Base-by-base conservation (phyloP, 2,113 vertebrate species). In the Limnothrissa miodon region DNA sequence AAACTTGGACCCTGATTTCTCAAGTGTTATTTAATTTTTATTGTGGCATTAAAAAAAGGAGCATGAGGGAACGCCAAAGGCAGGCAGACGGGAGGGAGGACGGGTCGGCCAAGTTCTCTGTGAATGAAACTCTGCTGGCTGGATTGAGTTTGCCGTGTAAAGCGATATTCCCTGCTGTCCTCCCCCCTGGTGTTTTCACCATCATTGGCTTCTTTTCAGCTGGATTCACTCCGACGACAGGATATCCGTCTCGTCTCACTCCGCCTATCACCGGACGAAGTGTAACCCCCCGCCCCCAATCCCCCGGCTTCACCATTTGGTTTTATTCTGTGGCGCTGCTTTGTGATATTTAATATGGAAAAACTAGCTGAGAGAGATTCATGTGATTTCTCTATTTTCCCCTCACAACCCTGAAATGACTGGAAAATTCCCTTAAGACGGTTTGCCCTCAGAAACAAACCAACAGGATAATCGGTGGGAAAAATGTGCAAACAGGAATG, bases 11-110 rank as follows among this genome's bases (percentile, higher is more conserved):
- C 79, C 80, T 83, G 84, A 83, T 83, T 82, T 70, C 45, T 82
- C 81, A 70, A 86, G 62, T 83, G 86, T 83, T 84, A 48, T 87
- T 89, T 86, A 79, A 86, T 87, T 85, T 83, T 85, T 84, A 84
- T 86, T 86, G 86, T 56, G 36, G 83, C 23, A 21, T 53, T n/a
- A n/a, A 15, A 48, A 80, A 89, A 84, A 62, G 74, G 45, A 70
- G 86, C 53, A 51, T 51, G 78, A 66, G 80, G 10, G 44, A 81
- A 80, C 74, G 78, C 46, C 66, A 6, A 42, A 42, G 42, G 42
- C 42, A 42, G 42, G n/a, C n/a, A n/a, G n/a, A n/a, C n/a, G 6
- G 42, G 42, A 2, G 78, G n/a, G 15, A 21, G 53, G 45, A 78
- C 56, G 9, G 11, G 59, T 25, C 9, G 11, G 46, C 46, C 46